These are phyloP conservation scores for Mycetomoellerius zeteki DNA, from an alignment of 1,140 invertebrate species.

Conservation along the genomic window DNA sequence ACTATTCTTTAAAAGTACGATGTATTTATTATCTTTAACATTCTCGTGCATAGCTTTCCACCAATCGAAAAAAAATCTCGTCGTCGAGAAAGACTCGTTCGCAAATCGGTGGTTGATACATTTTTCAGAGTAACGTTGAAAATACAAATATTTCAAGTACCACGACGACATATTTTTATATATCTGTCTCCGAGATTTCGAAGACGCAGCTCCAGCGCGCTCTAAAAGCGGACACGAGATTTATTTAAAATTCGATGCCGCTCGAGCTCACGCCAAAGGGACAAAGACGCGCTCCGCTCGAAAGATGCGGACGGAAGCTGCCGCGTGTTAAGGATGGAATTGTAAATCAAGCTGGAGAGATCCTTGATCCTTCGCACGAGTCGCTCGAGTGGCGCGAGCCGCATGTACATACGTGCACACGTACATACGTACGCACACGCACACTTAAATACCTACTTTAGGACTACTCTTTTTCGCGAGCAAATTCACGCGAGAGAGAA, in stretches of 20 bases:
- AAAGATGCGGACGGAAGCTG: slow-evolving; percentile 35
- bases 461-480: slow-evolving; percentile 11
- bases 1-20: background rate
- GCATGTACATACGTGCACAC: slow-evolving; percentile 11
- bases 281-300: slow-evolving; percentile 45
- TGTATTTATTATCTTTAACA: background rate
- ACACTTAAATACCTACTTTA: slow-evolving; percentile 15
- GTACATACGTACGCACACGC: slow-evolving; percentile 12
- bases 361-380: slow-evolving; percentile 48
- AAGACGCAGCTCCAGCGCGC: background rate
- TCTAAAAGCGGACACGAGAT: slow-evolving; percentile 34
- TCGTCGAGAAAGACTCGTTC: background rate
- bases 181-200: background rate
- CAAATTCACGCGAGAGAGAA: slow-evolving; percentile 9
- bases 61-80: background rate
- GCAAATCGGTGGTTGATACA: background rate
- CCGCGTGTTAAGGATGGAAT: slow-evolving; percentile 56
- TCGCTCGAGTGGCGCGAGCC: slow-evolving; percentile 7
- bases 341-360: slow-evolving; percentile 64
- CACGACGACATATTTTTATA: slow-evolving; percentile 30
- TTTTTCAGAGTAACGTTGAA: background rate
- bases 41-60: background rate
- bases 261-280: slow-evolving; percentile 2
- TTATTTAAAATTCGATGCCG: slow-evolving; percentile 61
- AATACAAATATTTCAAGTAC: background rate